phyloP scores from a whole-genome alignment of 2,113 vertebrate species.

The Varanus komodoensis region DNA sequence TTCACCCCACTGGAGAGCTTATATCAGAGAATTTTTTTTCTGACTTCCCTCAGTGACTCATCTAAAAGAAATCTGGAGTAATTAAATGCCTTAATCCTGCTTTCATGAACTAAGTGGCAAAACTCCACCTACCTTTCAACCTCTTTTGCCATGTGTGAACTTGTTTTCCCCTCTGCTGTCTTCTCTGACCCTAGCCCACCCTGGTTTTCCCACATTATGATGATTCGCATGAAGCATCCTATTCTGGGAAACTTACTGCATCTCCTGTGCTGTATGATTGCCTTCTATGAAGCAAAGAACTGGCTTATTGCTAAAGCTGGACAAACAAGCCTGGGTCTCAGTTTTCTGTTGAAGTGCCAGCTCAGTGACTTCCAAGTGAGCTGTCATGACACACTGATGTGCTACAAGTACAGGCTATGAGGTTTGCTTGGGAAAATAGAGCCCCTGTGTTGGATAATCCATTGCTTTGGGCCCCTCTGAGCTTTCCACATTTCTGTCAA shows the following conservation, averaged over 20 bases:
- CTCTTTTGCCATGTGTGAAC: slow-evolving; percentile 23
- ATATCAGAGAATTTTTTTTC: slow-evolving; percentile 21
- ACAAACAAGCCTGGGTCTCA: not conserved
- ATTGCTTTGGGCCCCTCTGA: not conserved
- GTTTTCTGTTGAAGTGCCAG: not conserved
- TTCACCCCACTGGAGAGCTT: slow-evolving; percentile 17
- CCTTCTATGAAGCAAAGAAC: not conserved
- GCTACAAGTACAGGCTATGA: not conserved
- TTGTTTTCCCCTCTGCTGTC: not conserved
- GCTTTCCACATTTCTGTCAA: not conserved
- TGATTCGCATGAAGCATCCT: not conserved
- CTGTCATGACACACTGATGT: not conserved
- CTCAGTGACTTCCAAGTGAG: not conserved
- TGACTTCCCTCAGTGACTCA: not conserved
- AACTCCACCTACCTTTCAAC: slow-evolving; percentile 41
- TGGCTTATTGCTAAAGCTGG: not conserved
- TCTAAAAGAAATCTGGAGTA: slow-evolving; percentile 38
- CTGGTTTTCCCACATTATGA: not conserved
- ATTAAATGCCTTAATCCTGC: slow-evolving; percentile 21
- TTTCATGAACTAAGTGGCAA: slow-evolving; percentile 25
- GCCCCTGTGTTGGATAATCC: not conserved
- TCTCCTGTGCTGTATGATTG: not conserved
- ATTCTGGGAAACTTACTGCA: not conserved
- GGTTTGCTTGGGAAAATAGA: not conserved
- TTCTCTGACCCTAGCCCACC: slow-evolving; percentile 1